These are phyloP conservation scores for Lepus americanus DNA, from an alignment of 2,113 vertebrate genomes.

Conservation along the genomic window DNA sequence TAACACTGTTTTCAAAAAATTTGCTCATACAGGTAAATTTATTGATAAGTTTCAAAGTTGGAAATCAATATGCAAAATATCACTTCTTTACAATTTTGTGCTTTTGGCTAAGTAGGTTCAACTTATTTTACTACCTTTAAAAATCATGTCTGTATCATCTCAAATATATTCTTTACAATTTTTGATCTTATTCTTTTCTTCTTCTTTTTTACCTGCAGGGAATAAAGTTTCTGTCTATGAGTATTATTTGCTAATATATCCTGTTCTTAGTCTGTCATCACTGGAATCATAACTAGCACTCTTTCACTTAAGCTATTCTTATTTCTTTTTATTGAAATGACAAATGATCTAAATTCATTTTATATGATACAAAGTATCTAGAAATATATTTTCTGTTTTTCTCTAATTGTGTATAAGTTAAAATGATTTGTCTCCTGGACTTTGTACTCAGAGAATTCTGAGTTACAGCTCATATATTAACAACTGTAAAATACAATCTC, in stretches of 20 bases:
- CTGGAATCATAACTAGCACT: not conserved
- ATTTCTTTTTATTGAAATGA: slow-evolving; percentile 9
- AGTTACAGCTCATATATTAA: not conserved
- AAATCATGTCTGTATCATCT: not conserved
- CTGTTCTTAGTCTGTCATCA: not conserved
- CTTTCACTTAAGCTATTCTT: not conserved
- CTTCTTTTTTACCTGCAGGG: not conserved
- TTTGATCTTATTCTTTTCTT: not conserved
- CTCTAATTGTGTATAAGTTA: not conserved
- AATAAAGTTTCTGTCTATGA: not conserved
- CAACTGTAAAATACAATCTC: not conserved
- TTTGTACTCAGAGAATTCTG: not conserved
- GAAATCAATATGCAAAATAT: not conserved
- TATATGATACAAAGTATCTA: not conserved
- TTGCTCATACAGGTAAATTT: not conserved
- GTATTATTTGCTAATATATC: not conserved
- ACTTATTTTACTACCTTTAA: not conserved
- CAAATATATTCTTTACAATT: not conserved
- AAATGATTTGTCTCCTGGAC: not conserved
- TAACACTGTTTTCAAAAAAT: not conserved
- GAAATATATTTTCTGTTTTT: not conserved
- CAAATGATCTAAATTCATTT: not conserved
- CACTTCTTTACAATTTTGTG: not conserved
- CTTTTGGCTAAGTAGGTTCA: not conserved
- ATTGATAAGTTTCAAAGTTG: not conserved